Evolutionary conservation across 2,888 invertebrate species (phyloP), one percentile per base, ranked within the genome.

Genomic region (Margaritifera margaritifera): DNA sequence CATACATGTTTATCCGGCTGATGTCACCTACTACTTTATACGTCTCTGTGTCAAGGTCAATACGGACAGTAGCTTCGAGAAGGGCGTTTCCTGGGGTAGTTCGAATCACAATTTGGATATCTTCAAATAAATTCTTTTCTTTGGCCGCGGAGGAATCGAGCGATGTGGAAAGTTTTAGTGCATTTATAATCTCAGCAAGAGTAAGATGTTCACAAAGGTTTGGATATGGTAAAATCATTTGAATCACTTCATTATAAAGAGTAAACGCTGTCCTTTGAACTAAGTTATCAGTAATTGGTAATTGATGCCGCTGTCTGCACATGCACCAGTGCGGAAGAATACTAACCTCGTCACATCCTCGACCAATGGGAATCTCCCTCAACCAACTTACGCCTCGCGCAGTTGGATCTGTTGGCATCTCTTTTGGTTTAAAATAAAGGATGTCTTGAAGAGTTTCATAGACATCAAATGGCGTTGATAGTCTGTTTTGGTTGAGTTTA

Each of bases 261-360:
- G 92, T 92, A 1, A 90, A 85, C 0, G 94, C 82, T 50, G 93
- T 93, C 56, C 92, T 90, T 8, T 90, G 86, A 0, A 94, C 93
- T 15, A 90, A 86, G 0, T 88, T 80, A 77, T 93, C 92, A 51
- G 92, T 91, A 0, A 90, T 89, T 0, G 91, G 86, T 24, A 95
- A 85, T 76, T 92, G 92, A 63, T 90, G 90, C 65, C 93, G 93
- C 69, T 92, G 92, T 84, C 95, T 94, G 80, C 97, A 97, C 27
- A 95, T 94, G 88, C 97, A 97, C 94, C 95, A 97, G 87, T 96
- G 95, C 25, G 93, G 93, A 0, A 93, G 93, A 69, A 97, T 95
- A 0, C 92, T 93, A 0, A 96, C 96, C 69, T 91, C 90, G 65
- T 92, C 91, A 87, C 97, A 97, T 0, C 94, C 95, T 56, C 97